These are phyloP conservation scores for Coenonympha glycerion DNA, from an alignment of 2,888 invertebrate species.

Conservation along the genomic window DNA sequence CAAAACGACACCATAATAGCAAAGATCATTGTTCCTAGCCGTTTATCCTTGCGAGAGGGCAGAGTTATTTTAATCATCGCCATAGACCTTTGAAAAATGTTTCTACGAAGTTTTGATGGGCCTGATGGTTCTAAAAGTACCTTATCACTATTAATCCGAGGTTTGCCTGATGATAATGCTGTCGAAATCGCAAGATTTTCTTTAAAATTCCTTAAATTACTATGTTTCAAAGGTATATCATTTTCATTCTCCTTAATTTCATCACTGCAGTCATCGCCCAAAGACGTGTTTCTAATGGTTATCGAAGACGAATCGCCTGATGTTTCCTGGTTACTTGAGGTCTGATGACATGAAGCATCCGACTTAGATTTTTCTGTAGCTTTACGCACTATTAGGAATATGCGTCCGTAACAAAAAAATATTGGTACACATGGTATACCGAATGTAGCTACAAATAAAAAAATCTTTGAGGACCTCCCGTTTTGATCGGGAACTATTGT, in stretches of 20 bases:
- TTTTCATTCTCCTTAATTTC: conserved; percentile 9
- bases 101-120: conserved; percentile 40
- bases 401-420: conserved; percentile 87
- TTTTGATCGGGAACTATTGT: conserved; percentile 82
- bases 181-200: conserved; percentile 20
- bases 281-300: conserved; percentile 13
- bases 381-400: conserved; percentile 85
- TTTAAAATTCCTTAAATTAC: conserved; percentile 1
- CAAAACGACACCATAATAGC: conserved; percentile 93
- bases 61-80: conserved; percentile 73
- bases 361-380: conserved; percentile 78
- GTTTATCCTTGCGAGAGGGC: conserved; percentile 84
- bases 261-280: conserved; percentile 18
- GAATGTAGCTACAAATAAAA: conserved; percentile 88
- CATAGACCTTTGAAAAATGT: conserved; percentile 50
- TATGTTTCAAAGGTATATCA: conserved; percentile 1
- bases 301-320: conserved; percentile 28
- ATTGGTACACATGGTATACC: conserved; percentile 89
- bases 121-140: conserved; percentile 9
- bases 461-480: conserved; percentile 83
- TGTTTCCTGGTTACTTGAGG: conserved; percentile 31
- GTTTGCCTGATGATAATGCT: conserved; percentile 21
- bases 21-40: conserved; percentile 88
- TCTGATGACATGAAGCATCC: conserved; percentile 25
- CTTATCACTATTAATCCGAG: conserved; percentile 9